phyloP scores from a whole-genome alignment of 2,113 vertebrate species.

The Aramus guarauna region DNA sequence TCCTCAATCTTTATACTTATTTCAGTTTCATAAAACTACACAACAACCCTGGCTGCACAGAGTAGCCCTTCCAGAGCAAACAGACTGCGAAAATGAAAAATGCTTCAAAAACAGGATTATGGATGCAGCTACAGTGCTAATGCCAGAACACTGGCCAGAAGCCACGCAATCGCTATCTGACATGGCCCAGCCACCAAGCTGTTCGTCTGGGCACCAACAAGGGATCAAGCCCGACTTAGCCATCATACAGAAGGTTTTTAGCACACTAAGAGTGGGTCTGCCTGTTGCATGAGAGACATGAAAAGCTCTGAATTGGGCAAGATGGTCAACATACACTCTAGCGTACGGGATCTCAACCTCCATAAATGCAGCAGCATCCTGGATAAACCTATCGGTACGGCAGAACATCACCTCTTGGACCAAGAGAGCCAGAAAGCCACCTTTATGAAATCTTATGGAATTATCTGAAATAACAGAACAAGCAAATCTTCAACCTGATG shows the following conservation, averaged over 20 bases:
- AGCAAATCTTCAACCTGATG: background rate
- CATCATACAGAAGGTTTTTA: rapidly evolving
- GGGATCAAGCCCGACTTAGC: background rate
- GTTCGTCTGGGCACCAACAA: background rate
- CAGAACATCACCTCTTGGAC: background rate
- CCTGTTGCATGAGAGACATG: background rate
- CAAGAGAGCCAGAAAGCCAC: background rate
- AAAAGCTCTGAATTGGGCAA: background rate
- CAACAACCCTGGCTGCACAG: background rate
- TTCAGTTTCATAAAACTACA: background rate
- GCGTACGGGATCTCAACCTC: rapidly evolving
- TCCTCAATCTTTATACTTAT: background rate
- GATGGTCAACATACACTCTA: too few relatives aligned
- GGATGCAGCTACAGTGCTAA: background rate
- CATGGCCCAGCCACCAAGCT: background rate
- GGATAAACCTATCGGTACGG: background rate
- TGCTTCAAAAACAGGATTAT: background rate
- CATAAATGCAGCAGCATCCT: background rate
- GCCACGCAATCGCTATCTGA: background rate
- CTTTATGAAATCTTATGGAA: background rate
- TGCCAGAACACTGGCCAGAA: background rate
- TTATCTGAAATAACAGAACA: background rate
- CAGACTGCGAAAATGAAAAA: background rate
- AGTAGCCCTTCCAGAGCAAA: background rate
- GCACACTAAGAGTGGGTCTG: too few relatives aligned